These are phyloP conservation scores for Gallinago undulata DNA, from an alignment of 2,113 vertebrate genomes.

Conservation along the genomic window DNA sequence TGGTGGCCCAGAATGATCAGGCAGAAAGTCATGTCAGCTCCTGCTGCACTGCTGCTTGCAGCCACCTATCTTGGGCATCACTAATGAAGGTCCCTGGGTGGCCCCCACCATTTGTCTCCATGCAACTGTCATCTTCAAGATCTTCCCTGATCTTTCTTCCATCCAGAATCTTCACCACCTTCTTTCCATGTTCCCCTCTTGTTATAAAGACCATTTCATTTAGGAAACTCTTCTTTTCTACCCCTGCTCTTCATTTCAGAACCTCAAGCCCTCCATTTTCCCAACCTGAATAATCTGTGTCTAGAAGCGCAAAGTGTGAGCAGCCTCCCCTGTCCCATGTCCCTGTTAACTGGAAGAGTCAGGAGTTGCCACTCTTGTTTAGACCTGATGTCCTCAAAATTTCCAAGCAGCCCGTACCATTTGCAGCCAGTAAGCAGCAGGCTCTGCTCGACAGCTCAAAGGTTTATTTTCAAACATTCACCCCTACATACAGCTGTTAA, in stretches of 20 bases:
- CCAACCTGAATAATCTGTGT: neutral
- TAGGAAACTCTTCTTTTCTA: neutral
- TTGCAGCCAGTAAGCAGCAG: neutral
- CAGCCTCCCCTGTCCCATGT: neutral
- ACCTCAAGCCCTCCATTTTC: neutral
- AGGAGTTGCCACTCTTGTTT: neutral
- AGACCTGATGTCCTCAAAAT: neutral
- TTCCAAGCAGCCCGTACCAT: neutral
- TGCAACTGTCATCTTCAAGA: neutral
- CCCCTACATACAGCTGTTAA: neutral
- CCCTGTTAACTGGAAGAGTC: neutral
- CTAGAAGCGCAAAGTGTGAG: neutral
- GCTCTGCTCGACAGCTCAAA: neutral
- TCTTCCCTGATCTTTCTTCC: neutral
- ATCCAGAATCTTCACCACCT: neutral
- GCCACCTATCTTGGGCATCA: neutral
- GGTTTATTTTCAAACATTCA: neutral
- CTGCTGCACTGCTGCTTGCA: neutral
- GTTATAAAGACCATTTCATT: neutral
- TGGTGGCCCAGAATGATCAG: neutral
- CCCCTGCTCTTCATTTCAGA: neutral
- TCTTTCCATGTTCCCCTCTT: neutral
- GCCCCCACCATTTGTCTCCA: neutral
- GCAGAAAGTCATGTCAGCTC: neutral
- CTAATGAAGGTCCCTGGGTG: accelerated